Base-by-base conservation (phyloP, 2,113 vertebrate species). In the Dinomys branickii region DNA sequence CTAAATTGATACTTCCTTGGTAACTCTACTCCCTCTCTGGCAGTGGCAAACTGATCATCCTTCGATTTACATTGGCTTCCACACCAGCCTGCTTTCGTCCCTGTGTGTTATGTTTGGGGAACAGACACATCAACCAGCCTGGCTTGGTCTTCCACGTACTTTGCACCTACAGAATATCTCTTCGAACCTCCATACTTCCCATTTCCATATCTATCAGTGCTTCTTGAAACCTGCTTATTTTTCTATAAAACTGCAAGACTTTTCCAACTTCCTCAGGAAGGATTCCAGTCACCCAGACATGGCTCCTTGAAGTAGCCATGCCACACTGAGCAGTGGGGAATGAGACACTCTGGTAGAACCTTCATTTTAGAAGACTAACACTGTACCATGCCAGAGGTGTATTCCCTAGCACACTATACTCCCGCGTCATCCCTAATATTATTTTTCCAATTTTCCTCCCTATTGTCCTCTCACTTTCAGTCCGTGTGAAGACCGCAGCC, bases 251-350 rank as follows among this genome's bases (percentile, higher is more conserved):
- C 80, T 41, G 87, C 83, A 87, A 81, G 35, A 52, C 7, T 17
- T 85, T 92, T 85, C 20, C 38, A 52, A 16, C 24, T 95, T 91
- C 41, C 92, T 56, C 24, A 78, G 56, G 65, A 94, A 90, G 33
- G 9, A 24, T 88, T 92, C 44, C 13, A 63, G 2, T 96, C 78
- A 38, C 73, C 92, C 20, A 71, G 17, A 56, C 24, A 35, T 9
- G 10, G 35, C 65, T 95, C 54, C 20, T 81, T 88, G 91, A 94
- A 92, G 26, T 87, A 91, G 3, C 44, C 63, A 0, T 86, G 35
- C 90, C 77, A 88, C 41, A 28, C 26, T 90, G 35, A 71, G 41
- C 71, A 92, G 16, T n/a, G 26, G 28, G 1, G 78, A 95, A 63
- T 85, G 63, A 65, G 41, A n/a, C 38, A 8, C 19, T 8, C 19